Conservation (phyloP, 2,888 invertebrate genomes). For the Mamestra brassicae region DNA sequence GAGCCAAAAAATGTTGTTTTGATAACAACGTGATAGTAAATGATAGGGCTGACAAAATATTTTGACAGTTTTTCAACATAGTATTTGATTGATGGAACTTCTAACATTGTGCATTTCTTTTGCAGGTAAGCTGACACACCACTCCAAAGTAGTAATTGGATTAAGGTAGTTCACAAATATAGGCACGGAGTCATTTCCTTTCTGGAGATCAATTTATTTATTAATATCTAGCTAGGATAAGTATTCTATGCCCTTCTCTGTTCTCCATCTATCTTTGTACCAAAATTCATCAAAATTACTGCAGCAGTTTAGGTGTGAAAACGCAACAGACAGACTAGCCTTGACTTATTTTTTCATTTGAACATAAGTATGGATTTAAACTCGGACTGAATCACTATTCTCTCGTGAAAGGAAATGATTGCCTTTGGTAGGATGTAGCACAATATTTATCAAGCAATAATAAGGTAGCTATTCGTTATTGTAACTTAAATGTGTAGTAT, state of each 20-base stretch:
- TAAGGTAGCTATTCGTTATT: no score
- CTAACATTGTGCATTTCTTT: conserved; percentile 22
- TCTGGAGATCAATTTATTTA: conserved; percentile 1
- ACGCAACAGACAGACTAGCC: neutral
- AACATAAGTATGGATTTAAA: neutral
- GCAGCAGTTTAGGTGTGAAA: neutral
- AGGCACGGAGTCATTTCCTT: neutral
- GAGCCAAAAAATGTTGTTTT: conserved; percentile 85
- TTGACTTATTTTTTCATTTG: no score
- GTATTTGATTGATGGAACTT: neutral
- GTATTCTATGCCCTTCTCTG: no score
- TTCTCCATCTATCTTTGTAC: no score
- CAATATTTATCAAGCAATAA: no score
- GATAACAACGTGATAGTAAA: conserved; percentile 85
- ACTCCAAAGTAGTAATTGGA: no score
- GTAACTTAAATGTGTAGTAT: neutral
- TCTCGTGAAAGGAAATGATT: neutral
- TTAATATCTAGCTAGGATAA: no score
- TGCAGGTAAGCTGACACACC: conserved; percentile 29
- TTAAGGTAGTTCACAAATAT: neutral
- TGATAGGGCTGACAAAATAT: conserved; percentile 84
- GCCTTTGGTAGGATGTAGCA: neutral
- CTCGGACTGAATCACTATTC: neutral
- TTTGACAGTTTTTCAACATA: neutral
- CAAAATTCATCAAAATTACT: no score